Base-by-base conservation (phyloP, 2,113 vertebrate species). In the Crocuta crocuta region DNA sequence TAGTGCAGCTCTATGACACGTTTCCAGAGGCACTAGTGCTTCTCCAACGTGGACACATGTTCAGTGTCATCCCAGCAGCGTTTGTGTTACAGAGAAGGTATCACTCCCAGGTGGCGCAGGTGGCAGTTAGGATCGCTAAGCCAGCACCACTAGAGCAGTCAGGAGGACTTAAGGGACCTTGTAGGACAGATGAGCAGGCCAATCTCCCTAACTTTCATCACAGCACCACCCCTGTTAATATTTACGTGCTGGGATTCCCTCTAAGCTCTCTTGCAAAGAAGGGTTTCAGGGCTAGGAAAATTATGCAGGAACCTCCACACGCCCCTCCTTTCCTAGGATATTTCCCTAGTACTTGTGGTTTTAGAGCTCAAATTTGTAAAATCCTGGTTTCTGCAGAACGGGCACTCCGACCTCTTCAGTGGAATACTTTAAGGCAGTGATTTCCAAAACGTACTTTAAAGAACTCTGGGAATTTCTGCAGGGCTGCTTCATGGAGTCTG, bases 361-460 rank as follows among this genome's bases (percentile, higher is more conserved):
- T 35, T 71, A 66, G 50, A 80, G 53, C 45, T 70, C 35, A 81
- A 65, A 71, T 70, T 48, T 43, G 26, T 86, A 45, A 95, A 78
- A 71, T 82, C 86, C 93, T 55, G 58, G 74, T 89, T 78, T 80
- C n/a, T 76, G 70, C 8, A 73, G n/a, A 81, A 31, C 33, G 63
- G 70, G 63, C 31, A 1, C 24, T 39, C 70, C n/a, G 53, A 73
- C 35, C 2, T 81, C 82, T 84, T 73, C 10, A 35, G 45, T 17
- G 65, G 61, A 68, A 28, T 58, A 50, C 63, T 91, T 85, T 35
- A 70, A 74, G 33, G 19, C 33, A 81, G 50, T 78, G 65, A 81
- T 70, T 92, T 81, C 85, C 83, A 81, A 91, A 91, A 70, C 71
- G 48, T 63, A 85, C 61, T 91, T 91, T 91, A 48, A 91, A 82